A percentile compares a stretch with the other conserved stretches of the same genome.
Evolutionary conservation across 1,140 invertebrate species (phyloP).

Genomic region (Gryon sp.): DNA sequence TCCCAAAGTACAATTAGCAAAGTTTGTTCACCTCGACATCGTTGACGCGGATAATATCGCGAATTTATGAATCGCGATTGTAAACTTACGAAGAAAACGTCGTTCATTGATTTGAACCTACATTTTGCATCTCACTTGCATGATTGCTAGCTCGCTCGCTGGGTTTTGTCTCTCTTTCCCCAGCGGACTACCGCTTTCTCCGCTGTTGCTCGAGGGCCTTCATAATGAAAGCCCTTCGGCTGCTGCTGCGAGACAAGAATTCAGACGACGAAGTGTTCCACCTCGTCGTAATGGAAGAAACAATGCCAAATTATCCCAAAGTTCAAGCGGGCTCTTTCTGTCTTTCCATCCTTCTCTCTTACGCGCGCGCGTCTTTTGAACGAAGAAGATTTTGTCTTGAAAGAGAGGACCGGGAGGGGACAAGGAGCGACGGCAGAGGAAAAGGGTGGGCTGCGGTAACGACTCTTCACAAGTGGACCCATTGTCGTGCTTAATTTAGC

Average conservation of each 20-base stretch:
- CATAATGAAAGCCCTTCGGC: slow-evolving; percentile 44
- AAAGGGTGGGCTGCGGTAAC: slow-evolving; percentile 56
- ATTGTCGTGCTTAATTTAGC: slow-evolving; percentile 80
- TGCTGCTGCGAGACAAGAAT: slow-evolving; percentile 15
- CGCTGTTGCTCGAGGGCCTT: slow-evolving; percentile 9
- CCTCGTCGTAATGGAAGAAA: slow-evolving; percentile 52
- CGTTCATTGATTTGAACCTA: no score
- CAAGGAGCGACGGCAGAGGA: slow-evolving; percentile 10
- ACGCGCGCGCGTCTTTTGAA: slow-evolving; percentile 36
- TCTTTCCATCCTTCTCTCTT: slow-evolving; percentile 1
- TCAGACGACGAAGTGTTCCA: slow-evolving; percentile 27
- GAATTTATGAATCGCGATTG: slow-evolving; percentile 50
- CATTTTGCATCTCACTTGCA: no score
- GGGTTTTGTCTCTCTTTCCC: no score
- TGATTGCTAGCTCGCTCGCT: no score
- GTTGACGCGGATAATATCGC: slow-evolving; percentile 27
- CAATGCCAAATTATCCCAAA: slow-evolving; percentile 59
- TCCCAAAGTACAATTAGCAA: slow-evolving; percentile 47
- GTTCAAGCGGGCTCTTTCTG: slow-evolving; percentile 34
- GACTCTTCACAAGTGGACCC: slow-evolving; percentile 66
- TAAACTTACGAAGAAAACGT: slow-evolving; percentile 36
- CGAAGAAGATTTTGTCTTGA: slow-evolving; percentile 51
- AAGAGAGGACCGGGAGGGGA: slow-evolving; percentile 5
- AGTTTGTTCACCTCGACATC: slow-evolving; percentile 47
- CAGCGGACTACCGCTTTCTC: neutral